Evolutionary conservation across 2,888 invertebrate species (phyloP), one percentile per base, ranked within the genome.

Genomic region (Trichogramma evanescens): DNA sequence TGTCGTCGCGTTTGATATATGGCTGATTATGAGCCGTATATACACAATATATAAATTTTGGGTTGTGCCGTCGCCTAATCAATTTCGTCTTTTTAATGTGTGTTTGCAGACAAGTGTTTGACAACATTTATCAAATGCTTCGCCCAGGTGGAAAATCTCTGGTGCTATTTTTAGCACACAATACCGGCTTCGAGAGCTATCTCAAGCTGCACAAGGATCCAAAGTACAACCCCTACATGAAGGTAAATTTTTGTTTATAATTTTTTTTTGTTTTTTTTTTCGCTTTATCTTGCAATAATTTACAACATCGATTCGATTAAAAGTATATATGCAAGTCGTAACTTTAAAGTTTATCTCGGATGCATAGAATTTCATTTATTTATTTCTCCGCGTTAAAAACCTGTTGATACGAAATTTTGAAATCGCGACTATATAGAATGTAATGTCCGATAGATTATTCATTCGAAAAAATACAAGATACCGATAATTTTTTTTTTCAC

Each of bases 111-210:
- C 78, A 76, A 68, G 87, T 86, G 0, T 80, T 88, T 58, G 78
- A 78, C 58, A 89, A 88, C 70, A 85, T 91, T 56, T 84, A 82
- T 74, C 78, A 84, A 44, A 74, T 91, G 56, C 75, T 91, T n/a
- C 81, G 80, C 61, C 83, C 84, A 0, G 85, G 84, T 4, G 91
- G 91, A 0, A 86, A 87, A 68, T 84, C 86, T 53, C 75, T 91
- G 8, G 72, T 91, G 2, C 82, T 86, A 13, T 89, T 90, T 69
- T 74, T 89, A 41, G 88, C 87, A 0, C 82, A 82, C 61, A 86
- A 86, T 76, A 85, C 86, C 0, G 82, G 89, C 6, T 91, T 84
- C 71, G 84, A 87, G 46, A 82, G 88, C 1, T 90, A 88, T 73
- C 81, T 85, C 51, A 79, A 78, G n/a, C 74, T 91, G 63, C 80